Base-by-base conservation (phyloP, 1,140 invertebrate species). In the Zaprionus lachaisei region DNA sequence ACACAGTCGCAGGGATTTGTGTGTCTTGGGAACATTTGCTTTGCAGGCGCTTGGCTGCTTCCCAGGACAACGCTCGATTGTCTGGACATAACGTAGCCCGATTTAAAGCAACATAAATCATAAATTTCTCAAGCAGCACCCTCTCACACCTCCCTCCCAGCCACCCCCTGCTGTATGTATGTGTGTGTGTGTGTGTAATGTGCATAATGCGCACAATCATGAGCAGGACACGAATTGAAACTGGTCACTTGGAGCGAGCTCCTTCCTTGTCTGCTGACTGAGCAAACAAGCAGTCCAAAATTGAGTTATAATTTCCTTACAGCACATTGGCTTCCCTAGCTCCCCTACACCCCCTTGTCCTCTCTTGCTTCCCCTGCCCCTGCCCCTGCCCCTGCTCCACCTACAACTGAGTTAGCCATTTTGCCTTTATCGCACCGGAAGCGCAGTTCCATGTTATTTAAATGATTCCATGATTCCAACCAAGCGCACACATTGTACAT, bases 141-240 rank as follows among this genome's bases (percentile, higher is more conserved):
- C n/a, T 28, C 54, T 49, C 65, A 15, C 38, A 41, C 60, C 60
- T 60, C 31, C 28, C 22, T 28, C 26, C 26, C 31, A 24, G 7
- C 41, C 7, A 41, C 20, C 15, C 15, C 14, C 44, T 54, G 62
- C 31, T 49, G 41, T 62, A 37, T 31, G 38, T 31, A 7, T 9
- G 7, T 31, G 26, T 28, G 6, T 28, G 6, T 28, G 7, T 31
- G 28, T 63, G 38, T 73, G 51, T 69, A 69, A 68, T 81, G 69
- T 71, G 56, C 57, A 82, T 86, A 86, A 86, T 86, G 83, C 83
- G 83, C 83, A 86, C 79, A 86, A 86, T 86, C 79, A 55, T 57
- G 67, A 72, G 34, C 75, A 80, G 72, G 69, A 82, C 83, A 86
- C 83, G 83, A 82, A 68, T 72, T 64, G 65, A 72, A 79, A 81